Evolutionary conservation across 1,140 invertebrate species (phyloP).

Genomic region (Octopus sinensis): DNA sequence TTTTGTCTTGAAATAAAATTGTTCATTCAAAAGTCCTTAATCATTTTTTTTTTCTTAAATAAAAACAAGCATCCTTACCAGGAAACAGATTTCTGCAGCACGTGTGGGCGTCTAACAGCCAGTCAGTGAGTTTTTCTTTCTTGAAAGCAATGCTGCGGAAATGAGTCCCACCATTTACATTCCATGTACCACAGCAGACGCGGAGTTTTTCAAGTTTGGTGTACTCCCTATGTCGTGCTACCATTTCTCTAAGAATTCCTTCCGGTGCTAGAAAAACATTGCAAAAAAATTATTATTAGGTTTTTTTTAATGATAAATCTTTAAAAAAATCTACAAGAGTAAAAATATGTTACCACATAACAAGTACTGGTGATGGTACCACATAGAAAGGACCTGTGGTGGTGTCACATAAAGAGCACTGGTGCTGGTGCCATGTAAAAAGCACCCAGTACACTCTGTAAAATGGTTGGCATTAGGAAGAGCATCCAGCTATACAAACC

Average conservation of each 20-base stretch:
- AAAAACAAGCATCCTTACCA: constrained; percentile 31
- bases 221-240: constrained; percentile 77
- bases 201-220: constrained; percentile 71
- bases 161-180: constrained; percentile 98
- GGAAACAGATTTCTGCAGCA: constrained; percentile 16
- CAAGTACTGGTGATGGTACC: too few species aligned
- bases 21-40: too few species aligned
- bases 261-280: constrained; percentile 55
- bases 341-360: too few species aligned
- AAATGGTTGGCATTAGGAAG: too few species aligned
- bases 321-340: neutral
- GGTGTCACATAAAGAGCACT: too few species aligned
- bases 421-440: too few species aligned
- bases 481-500: too few species aligned
- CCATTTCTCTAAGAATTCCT: constrained; percentile 57
- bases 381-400: too few species aligned
- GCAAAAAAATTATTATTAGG: neutral
- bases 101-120: constrained; percentile 76
- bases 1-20: too few species aligned
- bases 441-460: too few species aligned
- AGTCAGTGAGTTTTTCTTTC: constrained; percentile 85
- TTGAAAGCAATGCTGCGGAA: constrained; percentile 95
- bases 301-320: neutral
- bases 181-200: constrained; percentile 92
- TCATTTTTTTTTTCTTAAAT: too few species aligned